Conservation (phyloP, 2,888 invertebrate species). For the Phengaris arion region DNA sequence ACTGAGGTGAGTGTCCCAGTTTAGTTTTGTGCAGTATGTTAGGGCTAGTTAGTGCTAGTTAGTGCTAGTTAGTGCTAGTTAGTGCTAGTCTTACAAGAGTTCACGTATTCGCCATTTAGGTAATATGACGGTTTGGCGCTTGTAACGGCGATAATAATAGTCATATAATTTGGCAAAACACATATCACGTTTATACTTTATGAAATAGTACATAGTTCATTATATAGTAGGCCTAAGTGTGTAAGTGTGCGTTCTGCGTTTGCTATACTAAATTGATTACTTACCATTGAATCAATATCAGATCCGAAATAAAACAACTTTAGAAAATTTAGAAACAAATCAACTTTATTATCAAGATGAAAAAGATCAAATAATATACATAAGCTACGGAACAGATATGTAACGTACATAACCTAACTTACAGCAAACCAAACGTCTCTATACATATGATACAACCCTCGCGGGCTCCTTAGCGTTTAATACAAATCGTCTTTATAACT, state of each 20-base stretch:
- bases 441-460: slow-evolving; percentile 43
- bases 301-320: slow-evolving; percentile 42
- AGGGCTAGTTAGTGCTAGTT: too few species aligned
- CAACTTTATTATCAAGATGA: slow-evolving; percentile 80
- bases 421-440: slow-evolving; percentile 45
- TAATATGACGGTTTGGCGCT: too few species aligned
- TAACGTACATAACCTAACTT: slow-evolving; percentile 47
- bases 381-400: slow-evolving; percentile 73
- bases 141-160: too few species aligned
- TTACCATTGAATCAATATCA: neutral
- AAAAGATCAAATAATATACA: slow-evolving; percentile 77
- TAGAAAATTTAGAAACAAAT: slow-evolving; percentile 79
- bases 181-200: too few species aligned
- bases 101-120: too few species aligned
- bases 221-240: neutral
- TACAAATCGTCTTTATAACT: slow-evolving; percentile 48
- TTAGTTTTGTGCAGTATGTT: too few species aligned
- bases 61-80: too few species aligned
- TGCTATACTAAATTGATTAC: neutral
- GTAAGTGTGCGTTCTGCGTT: neutral
- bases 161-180: too few species aligned
- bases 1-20: too few species aligned
- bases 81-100: too few species aligned
- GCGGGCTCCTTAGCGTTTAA: slow-evolving; percentile 25
- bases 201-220: too few species aligned